A percentile compares a stretch with the other conserved stretches of the same genome.
These are phyloP conservation scores for Campaea margaritaria DNA, from an alignment of 2,888 invertebrate species.

Conservation along the genomic window DNA sequence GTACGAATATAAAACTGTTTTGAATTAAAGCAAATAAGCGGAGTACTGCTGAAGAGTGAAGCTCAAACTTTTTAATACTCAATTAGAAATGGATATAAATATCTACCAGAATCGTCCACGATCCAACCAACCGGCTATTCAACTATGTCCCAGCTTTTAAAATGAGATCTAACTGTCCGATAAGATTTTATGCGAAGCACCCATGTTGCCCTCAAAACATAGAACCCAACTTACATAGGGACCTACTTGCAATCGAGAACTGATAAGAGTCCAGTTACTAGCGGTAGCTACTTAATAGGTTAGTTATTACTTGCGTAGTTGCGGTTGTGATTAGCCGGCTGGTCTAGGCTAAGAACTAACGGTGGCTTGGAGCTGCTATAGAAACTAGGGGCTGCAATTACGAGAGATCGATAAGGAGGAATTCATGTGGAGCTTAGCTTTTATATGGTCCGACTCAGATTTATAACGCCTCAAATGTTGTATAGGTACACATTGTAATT, in stretches of 20 bases:
- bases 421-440: slow-evolving; percentile 42
- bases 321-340: slow-evolving; percentile 54
- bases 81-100: not conserved
- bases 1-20: too few relatives aligned
- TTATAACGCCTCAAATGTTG: slow-evolving; percentile 2
- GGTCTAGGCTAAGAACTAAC: slow-evolving; percentile 59
- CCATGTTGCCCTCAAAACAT: slow-evolving; percentile 2
- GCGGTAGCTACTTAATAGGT: slow-evolving; percentile 13
- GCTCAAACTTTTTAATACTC: not conserved
- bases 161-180: not conserved
- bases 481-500: too few relatives aligned
- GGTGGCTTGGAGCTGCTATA: slow-evolving; percentile 52
- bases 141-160: slow-evolving; percentile 6
- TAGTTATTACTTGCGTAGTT: slow-evolving; percentile 39
- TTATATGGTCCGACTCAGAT: slow-evolving; percentile 42
- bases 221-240: not conserved
- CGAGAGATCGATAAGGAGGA: slow-evolving; percentile 54
- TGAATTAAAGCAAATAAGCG: too few relatives aligned
- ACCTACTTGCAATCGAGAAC: slow-evolving; percentile 12
- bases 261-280: slow-evolving; percentile 11
- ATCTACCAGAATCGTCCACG: not conserved
- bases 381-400: slow-evolving; percentile 58
- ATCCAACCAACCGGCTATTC: not conserved
- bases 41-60: not conserved
- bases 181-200: not conserved